Base-by-base conservation (phyloP, 2,797 vertebrate species). In the Discoglossus pictus region DNA sequence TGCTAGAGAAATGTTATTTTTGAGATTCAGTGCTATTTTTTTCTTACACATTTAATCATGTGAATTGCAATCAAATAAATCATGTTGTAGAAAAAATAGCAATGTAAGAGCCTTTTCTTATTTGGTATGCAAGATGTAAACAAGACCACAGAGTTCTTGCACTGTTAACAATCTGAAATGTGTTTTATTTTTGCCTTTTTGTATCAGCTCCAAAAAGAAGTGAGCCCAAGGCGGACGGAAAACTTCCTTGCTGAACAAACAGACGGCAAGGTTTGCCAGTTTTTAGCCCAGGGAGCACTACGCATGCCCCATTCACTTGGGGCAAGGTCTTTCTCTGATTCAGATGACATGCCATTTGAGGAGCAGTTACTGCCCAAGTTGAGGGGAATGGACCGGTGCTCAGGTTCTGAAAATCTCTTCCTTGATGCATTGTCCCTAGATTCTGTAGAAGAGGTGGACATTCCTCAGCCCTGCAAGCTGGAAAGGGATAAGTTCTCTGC, bases 351-450 rank as follows among this genome's bases (percentile, higher is more conserved):
- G 34, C 74, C 80, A 3, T 86, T 91, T 65, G 93, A 92, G 0
- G 92, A 92, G 44, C 84, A 82, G 59, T 88, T 91, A 0, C 75
- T 90, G 2, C 82, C 81, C 1, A 91, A 91, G 80, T 79, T 91
- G 74, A 93, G 90, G 75, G 91, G 91, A 18, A 85, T 83, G 0
- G 91, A 92, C 35, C 77, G 88, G 7, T 91, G 86, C 75, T 86
- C 87, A 0, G 89, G 90, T 2, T 89, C 90, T 0, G 94, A 97
- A 83, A 98, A 87, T 81, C 86, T 97, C 74, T 97, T 96, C 62
- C 80, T 98, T 83, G 95, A 98, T 1, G 91, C 94, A 0, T 74
- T 98, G 75, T 90, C 92, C 18, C 87, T 97, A 27, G 93, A 97
- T 61, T 89, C 92, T 21, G 86, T 87, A 0, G 83, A 90, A 0